Evolutionary conservation across 2,888 invertebrate genomes (phyloP).

Genomic region (Orgyia antiqua): DNA sequence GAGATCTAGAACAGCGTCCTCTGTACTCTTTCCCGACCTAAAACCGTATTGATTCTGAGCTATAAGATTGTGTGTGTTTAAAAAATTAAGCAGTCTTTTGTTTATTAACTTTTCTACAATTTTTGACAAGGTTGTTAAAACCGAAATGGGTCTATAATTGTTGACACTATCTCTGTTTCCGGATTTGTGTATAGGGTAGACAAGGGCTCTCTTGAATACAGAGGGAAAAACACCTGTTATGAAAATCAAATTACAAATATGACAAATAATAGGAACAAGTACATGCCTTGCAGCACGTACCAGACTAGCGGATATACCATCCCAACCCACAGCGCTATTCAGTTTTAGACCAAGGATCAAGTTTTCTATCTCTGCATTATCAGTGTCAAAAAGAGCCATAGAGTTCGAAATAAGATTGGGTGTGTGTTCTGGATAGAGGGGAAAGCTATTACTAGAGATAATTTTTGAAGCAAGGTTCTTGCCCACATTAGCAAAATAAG

Average conservation of each 20-base stretch:
- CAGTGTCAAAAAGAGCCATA: neutral
- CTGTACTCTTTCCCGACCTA: neutral
- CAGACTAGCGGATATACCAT: neutral
- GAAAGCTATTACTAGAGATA: too few species aligned
- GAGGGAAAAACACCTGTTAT: neutral
- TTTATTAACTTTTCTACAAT: neutral
- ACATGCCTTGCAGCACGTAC: neutral
- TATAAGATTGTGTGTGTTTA: neutral
- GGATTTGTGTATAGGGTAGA: constrained; percentile 1
- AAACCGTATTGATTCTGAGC: too few species aligned
- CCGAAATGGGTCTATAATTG: too few species aligned
- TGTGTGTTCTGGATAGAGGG: too few species aligned
- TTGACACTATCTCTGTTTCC: neutral
- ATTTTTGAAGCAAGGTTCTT: too few species aligned
- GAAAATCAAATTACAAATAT: neutral
- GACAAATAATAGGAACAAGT: neutral
- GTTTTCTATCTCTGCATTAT: neutral
- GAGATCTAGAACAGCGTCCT: neutral
- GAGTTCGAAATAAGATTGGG: too few species aligned
- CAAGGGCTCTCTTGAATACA: neutral
- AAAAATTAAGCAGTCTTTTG: neutral
- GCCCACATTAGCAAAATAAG: too few species aligned
- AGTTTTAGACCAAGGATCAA: neutral
- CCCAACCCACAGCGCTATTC: neutral
- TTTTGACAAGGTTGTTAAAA: neutral